These are phyloP conservation scores for Tortrix viridana DNA, from an alignment of 2,888 invertebrate species.

Conservation along the genomic window DNA sequence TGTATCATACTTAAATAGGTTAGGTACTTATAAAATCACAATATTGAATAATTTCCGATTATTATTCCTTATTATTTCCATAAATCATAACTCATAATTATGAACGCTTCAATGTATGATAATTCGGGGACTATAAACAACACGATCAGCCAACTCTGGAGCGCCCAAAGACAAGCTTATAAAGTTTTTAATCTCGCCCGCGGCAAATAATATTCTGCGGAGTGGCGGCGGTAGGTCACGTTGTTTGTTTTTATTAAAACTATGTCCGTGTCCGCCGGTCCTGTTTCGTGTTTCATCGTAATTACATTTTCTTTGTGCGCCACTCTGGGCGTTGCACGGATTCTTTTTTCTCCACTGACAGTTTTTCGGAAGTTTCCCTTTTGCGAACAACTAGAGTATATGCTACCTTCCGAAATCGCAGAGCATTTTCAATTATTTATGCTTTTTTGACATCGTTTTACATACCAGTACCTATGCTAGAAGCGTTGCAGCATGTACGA, in stretches of 20 bases:
- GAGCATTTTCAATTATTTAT: conserved; percentile 10
- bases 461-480: conserved; percentile 4
- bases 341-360: conserved; percentile 30
- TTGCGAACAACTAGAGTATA: background rate
- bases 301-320: conserved; percentile 57
- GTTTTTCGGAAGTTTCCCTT: conserved; percentile 25
- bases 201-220: conserved; percentile 27
- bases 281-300: conserved; percentile 51
- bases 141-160: no score
- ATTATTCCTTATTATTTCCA: no score
- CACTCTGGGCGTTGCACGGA: conserved; percentile 20
- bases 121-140: no score
- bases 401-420: conserved; percentile 9
- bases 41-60: no score
- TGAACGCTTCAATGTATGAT: no score
- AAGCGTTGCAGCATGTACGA: conserved; percentile 4
- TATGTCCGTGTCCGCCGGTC: conserved; percentile 43
- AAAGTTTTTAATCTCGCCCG: conserved; percentile 27
- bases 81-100: no score
- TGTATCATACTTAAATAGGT: no score
- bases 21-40: no score
- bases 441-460: background rate
- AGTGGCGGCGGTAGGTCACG: conserved; percentile 13
- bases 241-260: conserved; percentile 48
- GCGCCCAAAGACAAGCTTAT: background rate